Conservation (phyloP, 2,888 invertebrate genomes). For the Polymixis flavicincta region DNA sequence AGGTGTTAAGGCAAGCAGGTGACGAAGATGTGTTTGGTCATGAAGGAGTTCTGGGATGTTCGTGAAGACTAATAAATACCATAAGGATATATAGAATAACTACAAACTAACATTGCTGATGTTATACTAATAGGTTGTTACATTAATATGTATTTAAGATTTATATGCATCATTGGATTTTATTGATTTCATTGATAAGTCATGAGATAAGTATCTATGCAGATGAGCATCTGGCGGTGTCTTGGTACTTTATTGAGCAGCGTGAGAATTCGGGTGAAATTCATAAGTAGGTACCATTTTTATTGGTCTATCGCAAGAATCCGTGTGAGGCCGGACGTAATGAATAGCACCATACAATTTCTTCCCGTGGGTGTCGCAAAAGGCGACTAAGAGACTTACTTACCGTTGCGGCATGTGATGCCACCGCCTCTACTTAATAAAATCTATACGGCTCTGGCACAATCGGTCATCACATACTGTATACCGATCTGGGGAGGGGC, state of each 20-base stretch:
- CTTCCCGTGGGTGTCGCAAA: too few relatives aligned
- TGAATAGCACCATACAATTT: too few relatives aligned
- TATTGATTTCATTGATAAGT: conserved; percentile 7
- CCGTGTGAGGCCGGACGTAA: too few relatives aligned
- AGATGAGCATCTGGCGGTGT: background rate
- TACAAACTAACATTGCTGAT: conserved; percentile 18
- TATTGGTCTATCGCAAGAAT: conserved; percentile 6
- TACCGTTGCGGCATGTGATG: too few relatives aligned
- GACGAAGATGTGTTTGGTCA: too few relatives aligned
- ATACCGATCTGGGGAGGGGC: too few relatives aligned
- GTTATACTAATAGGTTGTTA: conserved; percentile 25
- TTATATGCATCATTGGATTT: conserved; percentile 23
- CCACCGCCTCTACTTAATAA: too few relatives aligned
- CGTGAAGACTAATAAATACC: background rate
- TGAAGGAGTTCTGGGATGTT: background rate
- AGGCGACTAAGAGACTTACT: too few relatives aligned
- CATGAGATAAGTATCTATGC: background rate
- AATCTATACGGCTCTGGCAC: too few relatives aligned
- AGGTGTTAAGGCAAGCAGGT: too few relatives aligned
- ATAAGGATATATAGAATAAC: conserved; percentile 11
- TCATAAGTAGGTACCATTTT: background rate
- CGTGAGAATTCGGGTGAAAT: background rate
- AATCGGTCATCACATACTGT: too few relatives aligned
- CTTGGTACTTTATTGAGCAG: background rate
- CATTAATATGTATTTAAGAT: too few relatives aligned